phyloP scores from a whole-genome alignment of 2,113 vertebrate genomes.

The Acanthisitta chloris region DNA sequence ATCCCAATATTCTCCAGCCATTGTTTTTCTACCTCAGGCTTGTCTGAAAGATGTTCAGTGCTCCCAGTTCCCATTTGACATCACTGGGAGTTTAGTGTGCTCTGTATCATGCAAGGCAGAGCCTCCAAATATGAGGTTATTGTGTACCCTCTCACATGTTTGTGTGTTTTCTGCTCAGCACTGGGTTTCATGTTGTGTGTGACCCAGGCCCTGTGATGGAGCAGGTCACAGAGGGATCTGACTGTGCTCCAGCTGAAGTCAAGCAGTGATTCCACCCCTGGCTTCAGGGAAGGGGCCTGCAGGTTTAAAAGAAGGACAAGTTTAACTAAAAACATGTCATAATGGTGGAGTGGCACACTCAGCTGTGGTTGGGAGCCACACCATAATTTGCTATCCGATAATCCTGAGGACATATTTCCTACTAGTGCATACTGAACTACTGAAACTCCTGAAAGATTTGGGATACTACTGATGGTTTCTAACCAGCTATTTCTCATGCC shows the following conservation, averaged over 20 bases:
- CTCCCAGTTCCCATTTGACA: background rate
- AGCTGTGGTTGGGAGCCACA: conserved; percentile 53
- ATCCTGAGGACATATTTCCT: background rate
- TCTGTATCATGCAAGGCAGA: background rate
- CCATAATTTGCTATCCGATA: background rate
- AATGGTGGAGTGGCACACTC: background rate
- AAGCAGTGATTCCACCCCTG: background rate
- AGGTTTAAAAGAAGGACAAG: background rate
- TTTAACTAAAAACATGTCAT: background rate
- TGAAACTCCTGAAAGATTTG: background rate
- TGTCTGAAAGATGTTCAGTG: background rate
- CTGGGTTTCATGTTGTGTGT: background rate
- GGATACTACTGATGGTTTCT: conserved; percentile 17
- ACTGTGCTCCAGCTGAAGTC: background rate
- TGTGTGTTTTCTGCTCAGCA: background rate
- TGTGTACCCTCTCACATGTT: background rate
- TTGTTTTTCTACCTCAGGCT: conserved; percentile 3
- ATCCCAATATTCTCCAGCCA: conserved; percentile 40
- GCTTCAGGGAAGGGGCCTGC: background rate
- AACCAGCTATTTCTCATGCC: conserved; percentile 16
- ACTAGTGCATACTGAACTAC: background rate
- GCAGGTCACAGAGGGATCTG: background rate
- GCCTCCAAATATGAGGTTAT: background rate
- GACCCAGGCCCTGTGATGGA: background rate
- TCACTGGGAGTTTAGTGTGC: background rate